Base-by-base conservation (phyloP, 1,140 invertebrate species). In the Drosophila auraria region DNA sequence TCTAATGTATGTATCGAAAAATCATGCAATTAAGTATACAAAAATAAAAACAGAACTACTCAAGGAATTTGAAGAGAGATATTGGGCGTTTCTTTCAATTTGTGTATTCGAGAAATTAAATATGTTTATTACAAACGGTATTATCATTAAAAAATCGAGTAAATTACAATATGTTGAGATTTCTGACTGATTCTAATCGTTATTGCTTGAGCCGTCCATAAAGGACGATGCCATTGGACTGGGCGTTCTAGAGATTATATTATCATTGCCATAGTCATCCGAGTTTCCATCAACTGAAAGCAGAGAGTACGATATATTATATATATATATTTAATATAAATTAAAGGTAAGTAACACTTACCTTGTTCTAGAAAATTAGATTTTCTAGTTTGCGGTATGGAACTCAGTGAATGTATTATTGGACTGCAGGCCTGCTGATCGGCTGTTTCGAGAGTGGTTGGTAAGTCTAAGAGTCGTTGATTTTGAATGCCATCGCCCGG, bases 401-500 rank as follows among this genome's bases (percentile, higher is more conserved):
- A 87, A 65, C 83, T 87, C 51, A 86, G 66, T 11, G 87, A 87
- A 79, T 77, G 80, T 63, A 89, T 72, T 20, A 86, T 73, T 62
- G 79, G 75, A 56, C 81, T 91, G 44, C 71, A 89, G 51, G 79
- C 77, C 50, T 92, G 84, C 53, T 92, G 84, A 93, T 96, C 97
- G 27, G 96, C 95, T 49, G 96, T 97, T 94, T 97, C 97, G 8
- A 95, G 91, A 20, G 97, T 97, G 50, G 97, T 98, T 72, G 98
- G 98, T 83, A 99, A 94, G 94, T 99, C 98, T 59, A 99, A 95
- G 51, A 99, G 95, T 63, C 97, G 95, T 93, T 99, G 98, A 91
- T 98, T 97, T 93, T 98, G 97, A 92, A 98, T 98, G 36, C 97
- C 97, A 93, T 98, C 97, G 11, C 98, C 98, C 64, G 99, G 99